Percentiles rank a stretch among this genome's conserved stretches.
These are phyloP conservation scores for Drosophila bocki DNA, from an alignment of 1,140 invertebrate species.

Conservation along the genomic window DNA sequence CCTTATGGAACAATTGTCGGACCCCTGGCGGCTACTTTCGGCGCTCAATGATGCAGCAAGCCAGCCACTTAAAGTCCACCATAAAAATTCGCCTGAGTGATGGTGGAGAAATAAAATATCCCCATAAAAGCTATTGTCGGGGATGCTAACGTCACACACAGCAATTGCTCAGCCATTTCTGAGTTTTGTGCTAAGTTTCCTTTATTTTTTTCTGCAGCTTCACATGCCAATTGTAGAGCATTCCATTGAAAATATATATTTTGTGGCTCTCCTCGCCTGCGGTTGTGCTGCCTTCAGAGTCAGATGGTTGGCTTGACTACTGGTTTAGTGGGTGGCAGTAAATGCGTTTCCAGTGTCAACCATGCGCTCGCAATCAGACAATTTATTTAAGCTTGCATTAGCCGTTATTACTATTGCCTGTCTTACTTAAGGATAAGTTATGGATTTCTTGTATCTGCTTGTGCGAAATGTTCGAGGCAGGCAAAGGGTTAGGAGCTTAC, in stretches of 20 bases:
- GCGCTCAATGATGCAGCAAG: conserved; percentile 49
- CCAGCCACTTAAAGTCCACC: conserved; percentile 56
- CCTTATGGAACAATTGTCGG: conserved; percentile 16
- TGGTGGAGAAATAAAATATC: conserved; percentile 48
- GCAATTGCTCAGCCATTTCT: conserved; percentile 22
- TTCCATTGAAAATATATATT: conserved; percentile 18
- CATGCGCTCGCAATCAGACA: conserved; percentile 47
- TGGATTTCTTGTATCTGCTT: conserved; percentile 54
- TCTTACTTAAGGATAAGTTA: conserved; percentile 66
- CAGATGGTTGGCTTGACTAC: neutral
- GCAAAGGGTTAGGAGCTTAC: conserved; percentile 15
- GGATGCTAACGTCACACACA: conserved; percentile 15
- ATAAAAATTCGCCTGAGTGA: conserved; percentile 63
- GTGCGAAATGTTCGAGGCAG: conserved; percentile 21
- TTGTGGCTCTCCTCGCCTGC: neutral
- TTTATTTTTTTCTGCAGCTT: conserved; percentile 3
- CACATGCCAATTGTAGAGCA: conserved; percentile 9
- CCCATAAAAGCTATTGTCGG: conserved; percentile 31
- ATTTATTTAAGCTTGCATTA: conserved; percentile 74
- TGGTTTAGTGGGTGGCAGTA: conserved; percentile 3
- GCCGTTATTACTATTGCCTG: conserved; percentile 73
- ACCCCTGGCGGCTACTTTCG: conserved; percentile 1
- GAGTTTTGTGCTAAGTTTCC: neutral
- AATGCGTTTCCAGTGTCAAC: conserved; percentile 78
- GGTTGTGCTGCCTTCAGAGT: neutral